phyloP scores from a whole-genome alignment of 2,797 vertebrate genomes.

The Mormyrops attenuatus region DNA sequence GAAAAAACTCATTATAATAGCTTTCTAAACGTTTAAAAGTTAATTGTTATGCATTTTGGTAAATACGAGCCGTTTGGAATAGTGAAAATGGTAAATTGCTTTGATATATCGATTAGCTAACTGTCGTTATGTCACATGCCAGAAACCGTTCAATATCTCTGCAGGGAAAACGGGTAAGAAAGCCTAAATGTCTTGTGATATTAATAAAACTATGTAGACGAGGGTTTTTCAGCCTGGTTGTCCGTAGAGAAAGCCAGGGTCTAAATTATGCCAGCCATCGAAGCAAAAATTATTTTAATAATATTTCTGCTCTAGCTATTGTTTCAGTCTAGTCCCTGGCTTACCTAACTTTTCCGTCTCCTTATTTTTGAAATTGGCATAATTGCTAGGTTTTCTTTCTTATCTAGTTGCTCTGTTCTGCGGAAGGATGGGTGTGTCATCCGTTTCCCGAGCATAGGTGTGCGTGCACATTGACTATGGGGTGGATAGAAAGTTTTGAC shows the following conservation, averaged over 20 bases:
- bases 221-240: neutral
- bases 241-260: neutral
- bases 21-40: neutral
- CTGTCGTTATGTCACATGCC: neutral
- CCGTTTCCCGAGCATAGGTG: slow-evolving; percentile 15
- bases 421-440: neutral
- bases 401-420: neutral
- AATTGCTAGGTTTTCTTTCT: neutral
- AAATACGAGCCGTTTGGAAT: neutral
- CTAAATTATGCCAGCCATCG: neutral
- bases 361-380: neutral
- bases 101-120: neutral
- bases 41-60: neutral
- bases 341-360: neutral
- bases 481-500: neutral
- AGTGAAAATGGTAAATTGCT: neutral
- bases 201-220: neutral
- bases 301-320: neutral
- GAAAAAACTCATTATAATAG: neutral
- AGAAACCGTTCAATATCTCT: neutral
- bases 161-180: neutral
- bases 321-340: neutral
- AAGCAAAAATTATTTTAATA: neutral
- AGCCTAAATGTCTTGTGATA: neutral
- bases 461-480: neutral